Base-by-base conservation (phyloP, 1,140 invertebrate genomes). In the Drosophila melanica region DNA sequence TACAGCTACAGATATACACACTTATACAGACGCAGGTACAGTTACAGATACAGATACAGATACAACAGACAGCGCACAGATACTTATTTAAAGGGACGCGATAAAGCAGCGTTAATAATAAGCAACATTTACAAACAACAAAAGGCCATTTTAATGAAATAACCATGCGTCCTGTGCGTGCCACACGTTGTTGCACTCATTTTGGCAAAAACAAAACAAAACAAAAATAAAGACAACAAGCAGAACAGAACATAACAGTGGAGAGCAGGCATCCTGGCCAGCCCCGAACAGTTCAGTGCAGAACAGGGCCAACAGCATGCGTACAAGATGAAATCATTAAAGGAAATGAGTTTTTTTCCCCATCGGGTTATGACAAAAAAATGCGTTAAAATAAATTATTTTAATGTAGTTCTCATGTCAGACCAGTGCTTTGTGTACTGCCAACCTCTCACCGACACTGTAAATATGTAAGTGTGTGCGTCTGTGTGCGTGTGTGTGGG, bases 301-400 rank as follows among this genome's bases (percentile, higher is more conserved):
- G 33, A 37, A 54, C 27, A 50, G 59, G 65, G 63, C 70, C 55
- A 80, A 77, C 77, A 75, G 78, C 64, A 68, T 77, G 73, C 84
- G 84, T 84, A 80, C 84, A 80, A 90, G 85, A 89, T 89, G 84
- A 87, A 90, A 89, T 89, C 84, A 89, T 89, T 89, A 89, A 89
- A 89, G 80, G 85, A 89, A 90, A 89, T 89, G 84, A 89, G 84
- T 75, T 89, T 85, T 87, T 89, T 79, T 82, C 76, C 84, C 84
- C 84, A 90, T 90, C 85, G 84, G 84, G 84, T 90, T 89, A 89
- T 89, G 84, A 89, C 85, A 89, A 89, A 89, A 79, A 89, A 89
- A 89, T 84, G 79, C 84, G 84, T 89, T 89, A 89, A 89, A 89
- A 89, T 89, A 90, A 89, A 90, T 89, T 90, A 89, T 89, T 89